phyloP scores from a whole-genome alignment of 2,888 invertebrate species.

The Drepanosiphum platanoidis region DNA sequence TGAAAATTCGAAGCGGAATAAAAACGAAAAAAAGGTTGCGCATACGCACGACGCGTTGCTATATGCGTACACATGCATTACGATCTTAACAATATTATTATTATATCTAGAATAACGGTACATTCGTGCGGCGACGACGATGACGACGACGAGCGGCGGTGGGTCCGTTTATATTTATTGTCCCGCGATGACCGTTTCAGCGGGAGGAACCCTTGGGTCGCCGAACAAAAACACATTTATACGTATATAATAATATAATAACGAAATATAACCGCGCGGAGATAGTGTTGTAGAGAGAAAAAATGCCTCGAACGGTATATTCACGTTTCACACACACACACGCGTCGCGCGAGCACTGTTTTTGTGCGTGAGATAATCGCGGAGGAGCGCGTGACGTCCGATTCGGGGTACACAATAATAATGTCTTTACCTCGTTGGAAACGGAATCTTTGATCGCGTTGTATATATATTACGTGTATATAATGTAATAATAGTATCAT shows the following conservation, averaged over 20 bases:
- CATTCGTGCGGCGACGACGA: not conserved
- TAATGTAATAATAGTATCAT: no score
- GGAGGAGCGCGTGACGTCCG: slow-evolving; percentile 15
- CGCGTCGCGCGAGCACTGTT: not conserved
- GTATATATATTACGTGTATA: no score
- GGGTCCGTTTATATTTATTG: slow-evolving; percentile 20
- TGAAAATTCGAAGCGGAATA: not conserved
- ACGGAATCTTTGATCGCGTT: slow-evolving; percentile 11
- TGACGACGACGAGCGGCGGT: not conserved
- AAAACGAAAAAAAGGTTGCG: not conserved
- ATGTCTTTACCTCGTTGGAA: slow-evolving; percentile 11
- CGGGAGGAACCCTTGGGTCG: slow-evolving; percentile 4
- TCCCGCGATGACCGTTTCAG: not conserved
- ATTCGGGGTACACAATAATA: not conserved
- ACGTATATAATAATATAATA: not conserved
- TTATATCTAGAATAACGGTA: slow-evolving; percentile 5
- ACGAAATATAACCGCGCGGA: no score
- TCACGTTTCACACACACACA: not conserved
- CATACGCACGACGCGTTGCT: no score
- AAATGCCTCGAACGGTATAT: not conserved
- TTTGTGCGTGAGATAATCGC: not conserved
- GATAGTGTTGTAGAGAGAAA: no score
- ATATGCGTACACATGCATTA: not conserved
- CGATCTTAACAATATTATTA: not conserved
- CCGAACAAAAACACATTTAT: not conserved